Conservation (phyloP, 2,888 invertebrate genomes). For the Chydorus sphaericus region DNA sequence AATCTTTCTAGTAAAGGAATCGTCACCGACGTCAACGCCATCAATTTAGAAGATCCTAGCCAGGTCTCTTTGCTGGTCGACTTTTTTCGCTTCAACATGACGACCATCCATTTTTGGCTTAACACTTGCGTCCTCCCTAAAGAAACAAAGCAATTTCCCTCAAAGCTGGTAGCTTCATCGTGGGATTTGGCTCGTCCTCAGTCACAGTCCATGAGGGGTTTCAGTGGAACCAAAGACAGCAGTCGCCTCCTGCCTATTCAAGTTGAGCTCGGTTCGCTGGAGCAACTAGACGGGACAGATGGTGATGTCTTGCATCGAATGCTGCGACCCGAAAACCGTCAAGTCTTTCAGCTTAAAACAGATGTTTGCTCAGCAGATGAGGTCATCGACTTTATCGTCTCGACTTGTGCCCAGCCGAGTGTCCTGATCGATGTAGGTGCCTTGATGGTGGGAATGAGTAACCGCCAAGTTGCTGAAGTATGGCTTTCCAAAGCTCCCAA, state of each 20-base stretch:
- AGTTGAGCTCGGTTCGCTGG: slow-evolving; percentile 14
- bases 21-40: slow-evolving; percentile 1
- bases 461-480: slow-evolving; percentile 18
- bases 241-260: slow-evolving; percentile 15
- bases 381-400: slow-evolving; percentile 2
- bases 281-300: slow-evolving; percentile 17
- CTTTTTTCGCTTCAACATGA: slow-evolving; percentile 13
- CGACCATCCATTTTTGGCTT: slow-evolving; percentile 17
- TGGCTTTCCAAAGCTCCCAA: slow-evolving; percentile 16
- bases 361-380: neutral
- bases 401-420: slow-evolving; percentile 6
- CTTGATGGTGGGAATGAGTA: slow-evolving; percentile 17
- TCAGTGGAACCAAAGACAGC: slow-evolving; percentile 20
- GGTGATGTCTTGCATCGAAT: slow-evolving; percentile 12
- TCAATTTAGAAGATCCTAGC: slow-evolving; percentile 15
- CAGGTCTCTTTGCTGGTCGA: neutral
- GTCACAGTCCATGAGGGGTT: slow-evolving; percentile 15
- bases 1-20: neutral
- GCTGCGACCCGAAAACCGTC: slow-evolving; percentile 13
- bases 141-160: slow-evolving; percentile 16
- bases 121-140: slow-evolving; percentile 14
- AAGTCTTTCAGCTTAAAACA: neutral
- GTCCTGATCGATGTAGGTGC: slow-evolving; percentile 20
- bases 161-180: slow-evolving; percentile 15
- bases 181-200: slow-evolving; percentile 16